Percentiles rank a stretch among this genome's conserved stretches.
Evolutionary conservation across 2,797 vertebrate genomes (phyloP).

Genomic region (Vespertilio murinus): DNA sequence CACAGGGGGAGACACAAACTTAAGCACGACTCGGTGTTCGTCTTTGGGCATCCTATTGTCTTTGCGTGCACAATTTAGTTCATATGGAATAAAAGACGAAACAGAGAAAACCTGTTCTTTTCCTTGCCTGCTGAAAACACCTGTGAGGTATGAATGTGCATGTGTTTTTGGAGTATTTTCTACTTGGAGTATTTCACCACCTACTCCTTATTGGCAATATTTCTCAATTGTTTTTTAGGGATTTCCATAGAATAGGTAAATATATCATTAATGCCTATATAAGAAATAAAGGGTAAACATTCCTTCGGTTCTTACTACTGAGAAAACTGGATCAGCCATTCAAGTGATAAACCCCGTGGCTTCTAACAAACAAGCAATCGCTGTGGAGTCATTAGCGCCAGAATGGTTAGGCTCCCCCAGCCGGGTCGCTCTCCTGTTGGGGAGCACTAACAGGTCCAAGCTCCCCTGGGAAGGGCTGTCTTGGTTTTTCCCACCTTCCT

Average conservation of each 20-base stretch:
- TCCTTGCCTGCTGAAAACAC: background rate
- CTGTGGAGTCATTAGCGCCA: background rate
- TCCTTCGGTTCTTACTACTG: background rate
- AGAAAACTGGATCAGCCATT: background rate
- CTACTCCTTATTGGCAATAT: background rate
- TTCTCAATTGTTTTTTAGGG: constrained; percentile 12
- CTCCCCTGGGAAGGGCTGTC: background rate
- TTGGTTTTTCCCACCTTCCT: background rate
- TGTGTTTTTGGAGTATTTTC: background rate
- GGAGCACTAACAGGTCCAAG: background rate
- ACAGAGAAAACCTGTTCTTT: background rate
- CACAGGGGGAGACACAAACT: background rate
- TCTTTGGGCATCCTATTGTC: background rate
- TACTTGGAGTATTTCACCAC: background rate
- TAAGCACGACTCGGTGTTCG: background rate
- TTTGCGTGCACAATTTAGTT: constrained; percentile 1
- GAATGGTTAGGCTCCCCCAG: background rate
- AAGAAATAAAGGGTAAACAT: background rate
- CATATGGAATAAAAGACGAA: background rate
- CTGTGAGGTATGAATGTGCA: background rate
- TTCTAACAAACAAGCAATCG: background rate
- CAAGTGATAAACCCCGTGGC: background rate
- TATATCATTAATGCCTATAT: background rate
- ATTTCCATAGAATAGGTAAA: background rate
- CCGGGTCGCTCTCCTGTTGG: background rate